Evolutionary conservation across 2,113 vertebrate genomes (phyloP), one percentile per base, ranked within the genome.

Genomic region (Silurus meridionalis): DNA sequence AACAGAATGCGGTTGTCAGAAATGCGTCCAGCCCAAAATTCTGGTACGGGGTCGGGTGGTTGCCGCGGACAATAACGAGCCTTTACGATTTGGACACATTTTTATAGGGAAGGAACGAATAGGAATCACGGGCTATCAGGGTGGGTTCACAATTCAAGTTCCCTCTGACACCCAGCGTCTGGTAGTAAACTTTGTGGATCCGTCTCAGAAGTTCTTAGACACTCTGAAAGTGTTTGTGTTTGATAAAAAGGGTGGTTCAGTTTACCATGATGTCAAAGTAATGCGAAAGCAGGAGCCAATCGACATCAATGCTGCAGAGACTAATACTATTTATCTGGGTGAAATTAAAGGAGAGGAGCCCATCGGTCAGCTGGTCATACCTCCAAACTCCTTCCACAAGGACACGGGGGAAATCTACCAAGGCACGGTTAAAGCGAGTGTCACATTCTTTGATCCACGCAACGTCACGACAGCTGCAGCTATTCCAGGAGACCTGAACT

Each of bases 361-460:
- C 0, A 69, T 99, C 0, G 98, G 96, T 0, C 96, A 99, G 90
- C 91, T 99, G 0, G 7, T 97, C 7, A 95, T 99, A 89, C 97
- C 97, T 0, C 94, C 97, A 0, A 95, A 96, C 0, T 92, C 93
- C 2, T 97, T 99, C 91, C 95, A 94, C 61, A 94, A 93, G 28
- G 91, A 94, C 0, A 94, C 93, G 0, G 98, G 98, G 9, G 95
- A 96, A 52, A 91, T 94, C 1, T 98, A 98, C 3, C 85, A 91
- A 2, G 97, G 98, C 75, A 95, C 93, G 0, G 97, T 99, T 52
- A 95, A 96, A 88, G 98, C 97, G 87, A 97, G 96, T 0, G 94
- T 99, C 85, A 99, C 98, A 17, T 98, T 99, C 71, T 94, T 99
- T 82, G 98, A 99, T 84, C 98, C 98, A 1, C 93, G 98, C 80